phyloP scores from a whole-genome alignment of 2,888 invertebrate species.

The Drosophila limbata region DNA sequence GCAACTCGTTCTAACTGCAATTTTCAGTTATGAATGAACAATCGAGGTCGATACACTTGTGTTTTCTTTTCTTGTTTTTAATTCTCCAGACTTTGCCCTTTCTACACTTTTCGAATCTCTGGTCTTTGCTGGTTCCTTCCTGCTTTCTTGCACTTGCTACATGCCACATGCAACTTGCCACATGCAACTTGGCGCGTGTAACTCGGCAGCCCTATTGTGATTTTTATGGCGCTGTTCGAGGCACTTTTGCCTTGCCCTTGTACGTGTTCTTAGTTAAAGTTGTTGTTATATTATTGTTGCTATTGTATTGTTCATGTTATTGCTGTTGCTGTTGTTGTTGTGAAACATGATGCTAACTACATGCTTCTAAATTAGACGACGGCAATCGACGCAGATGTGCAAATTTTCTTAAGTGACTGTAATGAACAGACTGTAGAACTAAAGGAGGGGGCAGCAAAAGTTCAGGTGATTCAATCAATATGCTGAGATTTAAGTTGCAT shows the following conservation, averaged over 20 bases:
- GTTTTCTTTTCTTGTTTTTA: constrained; percentile 3
- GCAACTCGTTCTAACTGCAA: constrained; percentile 10
- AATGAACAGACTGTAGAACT: constrained; percentile 1
- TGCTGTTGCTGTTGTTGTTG: constrained; percentile 38
- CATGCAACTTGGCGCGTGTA: constrained; percentile 59
- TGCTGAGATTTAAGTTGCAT: neutral
- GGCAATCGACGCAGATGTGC: constrained; percentile 69
- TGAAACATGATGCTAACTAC: constrained; percentile 64
- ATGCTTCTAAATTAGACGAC: constrained; percentile 69
- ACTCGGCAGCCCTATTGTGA: constrained; percentile 72
- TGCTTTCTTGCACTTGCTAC: constrained; percentile 44
- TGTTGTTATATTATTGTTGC: constrained; percentile 28
- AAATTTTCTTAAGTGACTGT: constrained; percentile 50
- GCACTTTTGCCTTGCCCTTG: constrained; percentile 41
- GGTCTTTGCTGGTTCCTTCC: constrained; percentile 45
- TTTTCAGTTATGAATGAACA: constrained; percentile 50
- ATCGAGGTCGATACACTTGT: constrained; percentile 77
- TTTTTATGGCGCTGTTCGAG: constrained; percentile 71
- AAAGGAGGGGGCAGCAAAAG: neutral
- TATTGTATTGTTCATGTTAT: constrained; percentile 20
- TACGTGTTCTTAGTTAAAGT: constrained; percentile 67
- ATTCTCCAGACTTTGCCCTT: constrained; percentile 4
- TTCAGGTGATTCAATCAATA: constrained; percentile 53
- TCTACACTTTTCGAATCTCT: constrained; percentile 7
- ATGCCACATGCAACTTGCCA: constrained; percentile 31